A percentile compares a stretch with the other conserved stretches of the same genome.
Evolutionary conservation across 2,113 vertebrate species (phyloP).

Genomic region (Pipra filicauda): DNA sequence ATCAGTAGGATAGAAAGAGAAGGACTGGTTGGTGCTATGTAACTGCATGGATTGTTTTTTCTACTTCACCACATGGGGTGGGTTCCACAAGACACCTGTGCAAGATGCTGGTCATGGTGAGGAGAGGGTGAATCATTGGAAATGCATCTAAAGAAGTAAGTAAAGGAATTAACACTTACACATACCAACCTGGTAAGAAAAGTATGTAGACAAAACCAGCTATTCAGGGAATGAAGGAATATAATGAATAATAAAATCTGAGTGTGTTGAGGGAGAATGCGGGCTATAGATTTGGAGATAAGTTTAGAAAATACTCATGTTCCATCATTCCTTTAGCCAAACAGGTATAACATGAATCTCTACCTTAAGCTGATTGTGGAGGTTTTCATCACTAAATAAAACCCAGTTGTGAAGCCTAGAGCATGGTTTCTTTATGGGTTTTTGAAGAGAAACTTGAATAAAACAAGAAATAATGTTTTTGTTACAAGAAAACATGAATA

Average conservation of each 20-base stretch:
- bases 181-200: background rate
- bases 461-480: background rate
- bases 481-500: background rate
- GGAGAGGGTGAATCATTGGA: background rate
- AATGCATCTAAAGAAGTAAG: background rate
- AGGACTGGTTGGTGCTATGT: background rate
- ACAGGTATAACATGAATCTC: background rate
- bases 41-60: background rate
- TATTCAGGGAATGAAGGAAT: background rate
- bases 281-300: background rate
- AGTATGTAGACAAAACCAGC: background rate
- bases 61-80: background rate
- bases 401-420: background rate
- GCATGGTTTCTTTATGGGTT: background rate
- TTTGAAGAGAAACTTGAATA: background rate
- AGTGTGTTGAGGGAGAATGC: background rate
- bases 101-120: background rate
- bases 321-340: background rate
- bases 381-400: background rate
- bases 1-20: accelerated
- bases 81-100: background rate
- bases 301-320: background rate
- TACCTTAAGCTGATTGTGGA: background rate
- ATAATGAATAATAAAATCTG: background rate
- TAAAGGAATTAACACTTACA: accelerated